A percentile compares a stretch with the other conserved stretches of the same genome.
These are phyloP conservation scores for Brenthis hecate DNA, from an alignment of 2,888 invertebrate species.

Conservation along the genomic window DNA sequence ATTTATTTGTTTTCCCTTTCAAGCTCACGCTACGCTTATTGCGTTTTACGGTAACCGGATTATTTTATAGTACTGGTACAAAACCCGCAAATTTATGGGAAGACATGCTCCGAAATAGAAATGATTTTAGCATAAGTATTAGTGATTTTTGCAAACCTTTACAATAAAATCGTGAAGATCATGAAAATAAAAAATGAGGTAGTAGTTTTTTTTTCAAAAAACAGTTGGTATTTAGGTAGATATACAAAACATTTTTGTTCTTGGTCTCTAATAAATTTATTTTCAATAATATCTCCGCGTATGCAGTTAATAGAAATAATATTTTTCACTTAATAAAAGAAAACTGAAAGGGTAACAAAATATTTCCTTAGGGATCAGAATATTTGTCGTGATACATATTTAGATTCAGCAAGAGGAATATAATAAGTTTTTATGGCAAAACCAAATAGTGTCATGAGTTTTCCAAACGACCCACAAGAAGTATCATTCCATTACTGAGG, in stretches of 20 bases:
- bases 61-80: conserved; percentile 11
- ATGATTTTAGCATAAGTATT: background rate
- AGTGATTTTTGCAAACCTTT: too few relatives aligned
- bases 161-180: too few relatives aligned
- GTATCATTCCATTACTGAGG: conserved; percentile 48
- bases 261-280: too few relatives aligned
- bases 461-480: conserved; percentile 46
- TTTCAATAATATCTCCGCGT: too few relatives aligned
- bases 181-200: too few relatives aligned
- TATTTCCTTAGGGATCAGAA: background rate
- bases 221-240: too few relatives aligned
- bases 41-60: conserved; percentile 53
- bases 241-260: too few relatives aligned
- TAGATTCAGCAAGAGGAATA: conserved; percentile 64
- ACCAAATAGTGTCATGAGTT: conserved; percentile 70
- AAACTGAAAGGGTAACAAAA: conserved; percentile 6
- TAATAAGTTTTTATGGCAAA: conserved; percentile 76
- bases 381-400: conserved; percentile 69
- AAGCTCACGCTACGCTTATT: conserved; percentile 46
- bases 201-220: too few relatives aligned
- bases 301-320: too few relatives aligned
- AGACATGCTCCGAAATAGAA: conserved; percentile 1
- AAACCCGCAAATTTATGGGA: conserved; percentile 9
- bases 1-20: conserved; percentile 65
- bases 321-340: too few relatives aligned